These are phyloP conservation scores for Chunga burmeisteri DNA, from an alignment of 2,113 vertebrate genomes.

Conservation along the genomic window DNA sequence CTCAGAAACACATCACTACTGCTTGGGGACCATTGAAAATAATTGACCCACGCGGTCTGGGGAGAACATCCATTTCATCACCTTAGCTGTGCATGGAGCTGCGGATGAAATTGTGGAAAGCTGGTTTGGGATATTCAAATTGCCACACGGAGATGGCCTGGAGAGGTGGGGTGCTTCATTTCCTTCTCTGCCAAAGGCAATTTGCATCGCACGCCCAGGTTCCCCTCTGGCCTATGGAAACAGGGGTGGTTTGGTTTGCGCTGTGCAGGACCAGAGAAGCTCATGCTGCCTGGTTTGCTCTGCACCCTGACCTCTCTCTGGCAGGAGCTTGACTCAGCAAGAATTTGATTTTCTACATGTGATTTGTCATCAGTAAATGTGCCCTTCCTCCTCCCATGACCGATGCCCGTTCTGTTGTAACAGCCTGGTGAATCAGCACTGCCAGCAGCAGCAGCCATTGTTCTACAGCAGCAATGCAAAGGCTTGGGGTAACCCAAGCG, in stretches of 20 bases:
- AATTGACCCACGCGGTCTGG: accelerated
- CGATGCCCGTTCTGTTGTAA: accelerated
- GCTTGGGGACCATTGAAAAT: not conserved
- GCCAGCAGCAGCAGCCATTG: not conserved
- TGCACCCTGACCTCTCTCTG: not conserved
- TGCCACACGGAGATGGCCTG: not conserved
- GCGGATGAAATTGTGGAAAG: not conserved
- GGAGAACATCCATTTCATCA: not conserved
- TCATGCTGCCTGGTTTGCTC: not conserved
- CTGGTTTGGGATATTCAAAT: not conserved
- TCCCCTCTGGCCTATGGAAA: not conserved
- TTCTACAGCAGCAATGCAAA: not conserved
- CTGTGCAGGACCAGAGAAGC: not conserved
- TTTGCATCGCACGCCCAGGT: too few species aligned
- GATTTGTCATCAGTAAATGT: not conserved
- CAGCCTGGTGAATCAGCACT: not conserved
- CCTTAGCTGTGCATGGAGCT: not conserved
- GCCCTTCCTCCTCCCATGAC: not conserved
- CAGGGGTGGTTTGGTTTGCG: not conserved
- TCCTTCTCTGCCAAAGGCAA: not conserved
- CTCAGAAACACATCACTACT: not conserved
- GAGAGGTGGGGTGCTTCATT: not conserved
- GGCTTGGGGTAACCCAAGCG: not conserved
- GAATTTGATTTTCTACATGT: not conserved
- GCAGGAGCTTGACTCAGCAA: not conserved